These are phyloP conservation scores for Troglohyphantes excavatus DNA, from an alignment of 2,888 invertebrate species.

Conservation along the genomic window DNA sequence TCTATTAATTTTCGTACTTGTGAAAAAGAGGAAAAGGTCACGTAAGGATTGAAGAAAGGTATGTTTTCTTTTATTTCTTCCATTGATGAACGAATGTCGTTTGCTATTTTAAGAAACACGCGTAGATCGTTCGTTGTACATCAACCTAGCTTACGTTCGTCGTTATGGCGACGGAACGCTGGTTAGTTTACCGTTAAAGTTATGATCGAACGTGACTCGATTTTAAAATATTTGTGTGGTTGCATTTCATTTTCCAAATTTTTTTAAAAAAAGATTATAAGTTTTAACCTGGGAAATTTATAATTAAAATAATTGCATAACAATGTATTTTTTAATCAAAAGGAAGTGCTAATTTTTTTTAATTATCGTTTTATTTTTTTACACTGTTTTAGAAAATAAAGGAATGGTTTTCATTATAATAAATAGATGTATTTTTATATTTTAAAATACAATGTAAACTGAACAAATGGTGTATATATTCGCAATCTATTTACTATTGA, in stretches of 20 bases:
- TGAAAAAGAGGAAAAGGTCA: neutral
- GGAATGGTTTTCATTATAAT: no score
- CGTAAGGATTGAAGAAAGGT: neutral
- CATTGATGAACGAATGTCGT: conserved; percentile 6
- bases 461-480: no score
- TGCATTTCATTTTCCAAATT: neutral
- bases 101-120: neutral
- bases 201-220: neutral
- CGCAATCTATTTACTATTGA: no score
- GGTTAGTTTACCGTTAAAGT: neutral
- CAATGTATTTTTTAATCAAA: no score
- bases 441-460: no score
- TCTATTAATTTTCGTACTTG: neutral
- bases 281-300: no score
- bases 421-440: no score
- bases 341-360: no score
- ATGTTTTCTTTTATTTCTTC: neutral
- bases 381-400: no score
- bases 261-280: neutral
- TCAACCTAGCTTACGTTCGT: neutral
- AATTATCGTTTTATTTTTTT: no score
- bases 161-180: conserved; percentile 1
- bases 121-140: neutral
- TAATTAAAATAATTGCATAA: no score
- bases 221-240: neutral